These are phyloP conservation scores for Sebastes schlegelii DNA, from an alignment of 2,113 vertebrate species.

Conservation along the genomic window DNA sequence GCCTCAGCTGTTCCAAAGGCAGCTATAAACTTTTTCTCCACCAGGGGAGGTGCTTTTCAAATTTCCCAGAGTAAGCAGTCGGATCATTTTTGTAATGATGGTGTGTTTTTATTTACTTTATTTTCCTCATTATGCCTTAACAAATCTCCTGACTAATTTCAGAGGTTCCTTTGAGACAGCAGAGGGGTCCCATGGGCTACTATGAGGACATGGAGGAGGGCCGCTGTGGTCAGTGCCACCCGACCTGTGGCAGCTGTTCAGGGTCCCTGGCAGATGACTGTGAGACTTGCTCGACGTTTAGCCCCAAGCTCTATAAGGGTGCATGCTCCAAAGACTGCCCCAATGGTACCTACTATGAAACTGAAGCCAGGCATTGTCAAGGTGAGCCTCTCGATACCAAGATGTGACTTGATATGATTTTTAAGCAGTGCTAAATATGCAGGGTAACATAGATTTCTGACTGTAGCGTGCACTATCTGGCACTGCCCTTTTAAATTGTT, in stretches of 20 bases:
- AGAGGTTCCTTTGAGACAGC: slow-evolving; percentile 83
- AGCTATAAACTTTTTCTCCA: slow-evolving; percentile 81
- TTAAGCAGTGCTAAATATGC: neutral
- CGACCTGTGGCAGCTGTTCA: too few species aligned
- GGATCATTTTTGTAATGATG: neutral
- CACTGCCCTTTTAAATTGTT: neutral
- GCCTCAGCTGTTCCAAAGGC: slow-evolving; percentile 79
- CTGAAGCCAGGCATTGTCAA: slow-evolving; percentile 81
- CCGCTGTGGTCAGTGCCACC: too few species aligned
- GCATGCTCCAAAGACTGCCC: slow-evolving; percentile 48
- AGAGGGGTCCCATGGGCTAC: too few species aligned
- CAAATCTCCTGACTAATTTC: slow-evolving; percentile 4
- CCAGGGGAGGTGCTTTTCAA: slow-evolving; percentile 82
- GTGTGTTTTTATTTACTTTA: too few species aligned
- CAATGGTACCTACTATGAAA: slow-evolving; percentile 82
- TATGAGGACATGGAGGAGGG: too few species aligned
- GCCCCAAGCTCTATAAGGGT: too few species aligned
- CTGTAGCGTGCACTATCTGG: neutral
- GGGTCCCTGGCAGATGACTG: too few species aligned
- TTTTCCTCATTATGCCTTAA: neutral
- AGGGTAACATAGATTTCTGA: neutral
- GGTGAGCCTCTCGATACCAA: slow-evolving; percentile 65
- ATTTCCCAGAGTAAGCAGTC: slow-evolving; percentile 84
- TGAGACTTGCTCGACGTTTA: too few species aligned
- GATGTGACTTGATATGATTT: neutral